phyloP scores from a whole-genome alignment of 1,140 invertebrate genomes.

The Chionoecetes opilio region DNA sequence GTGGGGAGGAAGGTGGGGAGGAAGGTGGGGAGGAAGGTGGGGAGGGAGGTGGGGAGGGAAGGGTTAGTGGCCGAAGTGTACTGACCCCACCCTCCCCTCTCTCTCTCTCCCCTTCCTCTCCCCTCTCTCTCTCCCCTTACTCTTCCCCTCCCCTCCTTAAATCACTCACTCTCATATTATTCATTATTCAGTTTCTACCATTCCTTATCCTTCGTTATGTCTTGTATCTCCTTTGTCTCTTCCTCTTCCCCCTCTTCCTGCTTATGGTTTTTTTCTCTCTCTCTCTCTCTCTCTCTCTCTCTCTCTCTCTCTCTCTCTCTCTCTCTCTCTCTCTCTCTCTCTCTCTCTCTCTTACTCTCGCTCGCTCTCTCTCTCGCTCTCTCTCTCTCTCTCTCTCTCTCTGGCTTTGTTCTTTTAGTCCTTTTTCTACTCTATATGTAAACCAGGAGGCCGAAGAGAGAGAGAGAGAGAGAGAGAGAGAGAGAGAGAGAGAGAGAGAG shows the following conservation, averaged over 20 bases:
- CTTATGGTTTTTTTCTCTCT: not conserved
- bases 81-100: slow-evolving; percentile 49
- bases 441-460: no score
- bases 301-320: not conserved
- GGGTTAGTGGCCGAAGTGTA: slow-evolving; percentile 39
- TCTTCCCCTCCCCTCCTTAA: not conserved
- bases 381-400: not conserved
- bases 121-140: slow-evolving; percentile 33
- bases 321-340: not conserved
- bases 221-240: not conserved
- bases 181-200: not conserved
- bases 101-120: not conserved
- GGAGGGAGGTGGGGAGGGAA: slow-evolving; percentile 20
- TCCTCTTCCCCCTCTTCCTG: not conserved
- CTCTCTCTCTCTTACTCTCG: not conserved
- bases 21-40: not conserved
- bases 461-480: no score
- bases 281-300: not conserved
- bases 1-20: not conserved
- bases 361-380: not conserved
- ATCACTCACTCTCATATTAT: slow-evolving; percentile 7
- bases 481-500: no score
- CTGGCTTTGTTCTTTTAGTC: not conserved
- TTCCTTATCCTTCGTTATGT: not conserved
- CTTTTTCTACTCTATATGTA: not conserved